Evolutionary conservation across 2,113 vertebrate genomes (phyloP).

Genomic region (Azemiops feae): DNA sequence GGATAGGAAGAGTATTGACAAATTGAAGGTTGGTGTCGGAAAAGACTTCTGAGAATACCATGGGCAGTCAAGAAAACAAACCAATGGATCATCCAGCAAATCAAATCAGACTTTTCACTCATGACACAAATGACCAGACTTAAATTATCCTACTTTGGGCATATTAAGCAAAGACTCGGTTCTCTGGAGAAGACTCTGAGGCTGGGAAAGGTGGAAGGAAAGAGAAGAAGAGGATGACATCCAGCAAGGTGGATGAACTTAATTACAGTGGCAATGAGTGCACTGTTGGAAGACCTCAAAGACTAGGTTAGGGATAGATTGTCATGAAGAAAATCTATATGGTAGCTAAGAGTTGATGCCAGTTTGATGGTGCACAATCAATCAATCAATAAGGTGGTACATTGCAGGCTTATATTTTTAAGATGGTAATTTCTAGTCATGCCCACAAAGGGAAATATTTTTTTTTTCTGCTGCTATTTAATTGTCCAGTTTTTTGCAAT

Average conservation of each 20-base stretch:
- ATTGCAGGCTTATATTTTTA: not conserved
- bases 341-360: not conserved
- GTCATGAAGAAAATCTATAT: not conserved
- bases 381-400: not conserved
- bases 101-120: not conserved
- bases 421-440: not conserved
- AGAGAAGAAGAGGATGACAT: not conserved
- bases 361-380: not conserved
- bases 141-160: not conserved
- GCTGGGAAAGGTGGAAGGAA: not conserved
- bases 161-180: not conserved
- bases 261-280: not conserved
- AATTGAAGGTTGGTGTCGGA: not conserved
- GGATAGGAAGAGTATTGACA: not conserved
- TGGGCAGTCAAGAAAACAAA: not conserved
- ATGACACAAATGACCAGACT: not conserved
- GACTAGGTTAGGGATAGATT: not conserved
- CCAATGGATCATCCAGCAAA: not conserved
- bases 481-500: not conserved
- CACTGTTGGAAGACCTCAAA: not conserved
- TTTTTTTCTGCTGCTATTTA: not conserved
- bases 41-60: not conserved
- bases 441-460: not conserved
- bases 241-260: not conserved
- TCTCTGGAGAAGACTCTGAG: not conserved